These are phyloP conservation scores for Myotis davidii DNA, from an alignment of 2,113 vertebrate species.

Conservation along the genomic window DNA sequence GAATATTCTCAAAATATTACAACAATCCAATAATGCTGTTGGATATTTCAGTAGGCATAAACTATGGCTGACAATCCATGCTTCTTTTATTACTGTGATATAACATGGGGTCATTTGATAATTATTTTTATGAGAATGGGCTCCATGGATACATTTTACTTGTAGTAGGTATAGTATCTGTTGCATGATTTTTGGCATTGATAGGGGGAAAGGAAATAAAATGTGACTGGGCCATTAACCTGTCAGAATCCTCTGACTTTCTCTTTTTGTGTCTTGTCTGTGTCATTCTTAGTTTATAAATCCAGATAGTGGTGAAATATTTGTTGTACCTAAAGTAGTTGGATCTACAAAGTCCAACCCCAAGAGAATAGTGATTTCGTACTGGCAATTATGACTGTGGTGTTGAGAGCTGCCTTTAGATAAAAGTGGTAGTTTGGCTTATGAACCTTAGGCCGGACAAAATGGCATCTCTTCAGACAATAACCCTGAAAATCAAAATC, in stretches of 20 bases:
- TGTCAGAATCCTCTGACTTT: not conserved
- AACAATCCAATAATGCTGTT: not conserved
- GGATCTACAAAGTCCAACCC: not conserved
- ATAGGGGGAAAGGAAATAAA: slow-evolving; percentile 54
- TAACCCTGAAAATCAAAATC: slow-evolving; percentile 6
- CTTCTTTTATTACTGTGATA: not conserved
- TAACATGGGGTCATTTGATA: not conserved
- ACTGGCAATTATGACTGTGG: not conserved
- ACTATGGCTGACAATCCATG: not conserved
- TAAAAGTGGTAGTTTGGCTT: not conserved
- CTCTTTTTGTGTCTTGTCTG: not conserved
- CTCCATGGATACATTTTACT: not conserved
- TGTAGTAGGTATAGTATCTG: not conserved
- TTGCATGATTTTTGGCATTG: slow-evolving; percentile 3
- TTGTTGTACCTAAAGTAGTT: not conserved
- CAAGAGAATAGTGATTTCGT: not conserved
- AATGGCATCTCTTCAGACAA: not conserved
- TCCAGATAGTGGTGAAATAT: not conserved
- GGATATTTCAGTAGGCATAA: slow-evolving; percentile 14
- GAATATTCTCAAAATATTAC: slow-evolving; percentile 45
- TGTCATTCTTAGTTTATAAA: slow-evolving; percentile 29
- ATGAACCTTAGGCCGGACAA: not conserved
- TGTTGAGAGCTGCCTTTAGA: not conserved
- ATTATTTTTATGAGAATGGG: slow-evolving; percentile 6
- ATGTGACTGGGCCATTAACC: not conserved